phyloP scores from a whole-genome alignment of 1,140 invertebrate species.

The Phymorhynchus buccinoides region DNA sequence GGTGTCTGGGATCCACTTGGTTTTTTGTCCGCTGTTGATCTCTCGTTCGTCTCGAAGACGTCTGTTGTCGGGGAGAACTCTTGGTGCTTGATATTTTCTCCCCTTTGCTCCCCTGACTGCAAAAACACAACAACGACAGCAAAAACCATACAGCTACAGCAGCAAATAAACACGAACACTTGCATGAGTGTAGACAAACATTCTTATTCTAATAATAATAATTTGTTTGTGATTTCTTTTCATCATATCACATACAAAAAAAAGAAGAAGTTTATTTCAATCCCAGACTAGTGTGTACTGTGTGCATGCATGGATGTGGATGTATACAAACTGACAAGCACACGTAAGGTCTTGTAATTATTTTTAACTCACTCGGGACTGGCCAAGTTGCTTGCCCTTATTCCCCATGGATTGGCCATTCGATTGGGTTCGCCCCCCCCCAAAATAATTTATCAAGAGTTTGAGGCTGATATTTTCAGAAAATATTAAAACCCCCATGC shows the following conservation, averaged over 20 bases:
- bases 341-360: not conserved
- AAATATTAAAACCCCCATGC: too few species aligned
- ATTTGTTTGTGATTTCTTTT: too few species aligned
- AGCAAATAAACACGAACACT: not conserved
- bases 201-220: too few species aligned
- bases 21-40: slow-evolving; percentile 33
- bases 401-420: too few species aligned
- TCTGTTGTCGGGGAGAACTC: slow-evolving; percentile 27
- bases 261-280: too few species aligned
- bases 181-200: not conserved
- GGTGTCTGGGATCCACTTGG: not conserved
- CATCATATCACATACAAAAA: too few species aligned
- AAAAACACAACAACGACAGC: not conserved
- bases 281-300: not conserved
- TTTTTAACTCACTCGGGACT: too few species aligned
- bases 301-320: not conserved
- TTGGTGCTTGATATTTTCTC: slow-evolving; percentile 10
- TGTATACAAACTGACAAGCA: not conserved
- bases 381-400: too few species aligned
- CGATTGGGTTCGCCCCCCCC: too few species aligned
- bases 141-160: not conserved
- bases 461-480: too few species aligned
- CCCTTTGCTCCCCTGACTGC: slow-evolving; percentile 20
- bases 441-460: too few species aligned
- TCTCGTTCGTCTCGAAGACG: not conserved